A percentile compares a stretch with the other conserved stretches of the same genome.
These are phyloP conservation scores for Tyria jacobaeae DNA, from an alignment of 2,888 invertebrate species.

Conservation along the genomic window DNA sequence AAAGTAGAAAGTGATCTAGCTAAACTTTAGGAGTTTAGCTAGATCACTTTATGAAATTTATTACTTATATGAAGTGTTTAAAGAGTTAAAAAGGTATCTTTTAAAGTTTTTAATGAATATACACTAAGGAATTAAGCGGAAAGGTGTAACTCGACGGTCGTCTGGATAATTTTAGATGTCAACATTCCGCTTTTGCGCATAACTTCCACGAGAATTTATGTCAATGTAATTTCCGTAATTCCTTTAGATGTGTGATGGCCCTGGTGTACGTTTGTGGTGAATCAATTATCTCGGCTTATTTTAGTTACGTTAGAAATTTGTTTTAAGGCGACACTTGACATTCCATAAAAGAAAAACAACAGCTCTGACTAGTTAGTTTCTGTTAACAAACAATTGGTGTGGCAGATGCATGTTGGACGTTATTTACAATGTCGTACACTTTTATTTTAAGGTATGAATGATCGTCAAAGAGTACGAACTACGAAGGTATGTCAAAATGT, in stretches of 20 bases:
- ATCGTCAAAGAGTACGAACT: too few relatives aligned
- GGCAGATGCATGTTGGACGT: neutral
- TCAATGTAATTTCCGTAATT: constrained; percentile 18
- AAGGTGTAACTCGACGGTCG: constrained; percentile 10
- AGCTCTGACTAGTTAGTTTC: neutral
- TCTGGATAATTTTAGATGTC: constrained; percentile 21
- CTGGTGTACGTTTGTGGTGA: constrained; percentile 1
- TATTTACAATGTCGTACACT: neutral
- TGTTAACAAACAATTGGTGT: neutral
- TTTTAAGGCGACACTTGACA: neutral
- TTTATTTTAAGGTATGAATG: too few relatives aligned
- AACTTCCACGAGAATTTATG: constrained; percentile 16
- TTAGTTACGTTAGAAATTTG: neutral
- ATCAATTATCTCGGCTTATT: neutral
- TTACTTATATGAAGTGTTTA: too few relatives aligned
- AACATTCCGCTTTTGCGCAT: constrained; percentile 8
- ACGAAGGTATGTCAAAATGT: too few relatives aligned
- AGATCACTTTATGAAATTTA: too few relatives aligned
- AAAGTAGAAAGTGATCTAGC: too few relatives aligned
- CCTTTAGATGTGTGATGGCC: constrained; percentile 11
- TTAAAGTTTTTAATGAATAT: neutral
- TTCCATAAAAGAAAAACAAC: neutral
- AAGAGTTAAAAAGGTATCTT: too few relatives aligned
- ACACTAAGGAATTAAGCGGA: constrained; percentile 7
- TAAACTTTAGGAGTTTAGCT: too few relatives aligned